Evolutionary conservation across 2,113 vertebrate species (phyloP).

Genomic region (Channa maculata): DNA sequence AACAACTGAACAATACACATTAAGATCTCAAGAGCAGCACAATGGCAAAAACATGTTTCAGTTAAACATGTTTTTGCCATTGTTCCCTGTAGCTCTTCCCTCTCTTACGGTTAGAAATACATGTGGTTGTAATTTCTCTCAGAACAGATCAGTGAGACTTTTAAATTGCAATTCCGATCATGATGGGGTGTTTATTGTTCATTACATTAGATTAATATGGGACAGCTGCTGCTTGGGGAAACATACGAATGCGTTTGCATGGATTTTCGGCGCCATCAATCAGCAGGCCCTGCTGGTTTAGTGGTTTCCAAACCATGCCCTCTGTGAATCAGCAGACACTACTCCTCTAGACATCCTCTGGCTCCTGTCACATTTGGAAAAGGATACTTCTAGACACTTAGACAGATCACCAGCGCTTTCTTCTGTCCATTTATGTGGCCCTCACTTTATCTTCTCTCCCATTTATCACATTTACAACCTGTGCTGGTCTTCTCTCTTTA

Average conservation of each 20-base stretch:
- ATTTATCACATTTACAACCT: slow-evolving; percentile 55
- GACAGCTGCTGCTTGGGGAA: slow-evolving; percentile 68
- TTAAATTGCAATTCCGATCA: slow-evolving; percentile 73
- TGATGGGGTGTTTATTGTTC: slow-evolving; percentile 78
- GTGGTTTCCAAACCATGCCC: slow-evolving; percentile 44
- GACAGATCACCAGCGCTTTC: slow-evolving; percentile 36
- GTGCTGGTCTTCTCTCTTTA: slow-evolving; percentile 3
- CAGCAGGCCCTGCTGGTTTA: slow-evolving; percentile 52
- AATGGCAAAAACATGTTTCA: not conserved
- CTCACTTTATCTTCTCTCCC: slow-evolving; percentile 32
- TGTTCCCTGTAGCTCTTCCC: slow-evolving; percentile 35
- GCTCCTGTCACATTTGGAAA: slow-evolving; percentile 49
- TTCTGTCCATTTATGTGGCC: slow-evolving; percentile 46
- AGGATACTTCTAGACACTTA: slow-evolving; percentile 28
- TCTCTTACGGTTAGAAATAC: slow-evolving; percentile 37
- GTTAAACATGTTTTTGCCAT: not conserved
- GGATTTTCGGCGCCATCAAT: slow-evolving; percentile 67
- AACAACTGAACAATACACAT: no score
- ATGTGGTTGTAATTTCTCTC: slow-evolving; percentile 74
- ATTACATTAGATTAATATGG: slow-evolving; percentile 71
- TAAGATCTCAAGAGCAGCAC: not conserved
- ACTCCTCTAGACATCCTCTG: slow-evolving; percentile 33
- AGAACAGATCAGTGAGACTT: slow-evolving; percentile 54
- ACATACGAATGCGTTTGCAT: slow-evolving; percentile 62
- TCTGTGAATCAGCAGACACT: slow-evolving; percentile 40